Evolutionary conservation across 2,797 vertebrate genomes (phyloP).

Genomic region (Taenioides sp.): DNA sequence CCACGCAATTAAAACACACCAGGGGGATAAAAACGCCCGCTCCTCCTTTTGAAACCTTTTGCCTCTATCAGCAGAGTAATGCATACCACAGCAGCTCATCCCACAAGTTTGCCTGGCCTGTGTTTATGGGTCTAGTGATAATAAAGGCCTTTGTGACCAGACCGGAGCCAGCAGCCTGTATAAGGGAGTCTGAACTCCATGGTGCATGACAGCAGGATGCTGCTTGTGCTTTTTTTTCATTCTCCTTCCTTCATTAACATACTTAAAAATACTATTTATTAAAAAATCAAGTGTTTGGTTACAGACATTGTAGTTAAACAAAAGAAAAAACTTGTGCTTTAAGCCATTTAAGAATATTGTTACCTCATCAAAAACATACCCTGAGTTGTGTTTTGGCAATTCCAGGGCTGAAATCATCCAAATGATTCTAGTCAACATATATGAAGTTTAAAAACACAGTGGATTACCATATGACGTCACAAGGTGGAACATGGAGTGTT

Average conservation of each 20-base stretch:
- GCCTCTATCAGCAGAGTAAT: conserved; percentile 69
- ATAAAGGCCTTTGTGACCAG: conserved; percentile 75
- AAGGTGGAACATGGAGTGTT: too few species aligned
- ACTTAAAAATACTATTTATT: neutral
- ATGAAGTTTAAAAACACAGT: too few species aligned
- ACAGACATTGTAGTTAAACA: neutral
- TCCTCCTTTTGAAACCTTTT: conserved; percentile 64
- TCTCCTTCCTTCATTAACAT: conserved; percentile 25
- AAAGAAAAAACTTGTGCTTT: too few species aligned
- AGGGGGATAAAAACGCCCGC: conserved; percentile 64
- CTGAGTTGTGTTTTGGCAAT: too few species aligned
- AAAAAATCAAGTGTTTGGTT: too few species aligned
- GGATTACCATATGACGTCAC: too few species aligned
- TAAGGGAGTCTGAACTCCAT: conserved; percentile 70
- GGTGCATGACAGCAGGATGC: conserved; percentile 57
- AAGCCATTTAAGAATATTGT: too few species aligned
- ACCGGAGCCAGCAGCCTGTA: conserved; percentile 65
- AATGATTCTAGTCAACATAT: too few species aligned
- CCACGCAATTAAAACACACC: conserved; percentile 77
- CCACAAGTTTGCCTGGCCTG: conserved; percentile 53
- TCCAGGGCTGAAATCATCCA: too few species aligned
- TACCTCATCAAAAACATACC: too few species aligned
- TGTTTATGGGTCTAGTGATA: conserved; percentile 73
- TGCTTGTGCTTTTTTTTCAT: conserved; percentile 52
- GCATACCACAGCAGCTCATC: conserved; percentile 63